A percentile compares a stretch with the other conserved stretches of the same genome.
Evolutionary conservation across 2,888 invertebrate species (phyloP).

Genomic region (Conistra vaccinii): DNA sequence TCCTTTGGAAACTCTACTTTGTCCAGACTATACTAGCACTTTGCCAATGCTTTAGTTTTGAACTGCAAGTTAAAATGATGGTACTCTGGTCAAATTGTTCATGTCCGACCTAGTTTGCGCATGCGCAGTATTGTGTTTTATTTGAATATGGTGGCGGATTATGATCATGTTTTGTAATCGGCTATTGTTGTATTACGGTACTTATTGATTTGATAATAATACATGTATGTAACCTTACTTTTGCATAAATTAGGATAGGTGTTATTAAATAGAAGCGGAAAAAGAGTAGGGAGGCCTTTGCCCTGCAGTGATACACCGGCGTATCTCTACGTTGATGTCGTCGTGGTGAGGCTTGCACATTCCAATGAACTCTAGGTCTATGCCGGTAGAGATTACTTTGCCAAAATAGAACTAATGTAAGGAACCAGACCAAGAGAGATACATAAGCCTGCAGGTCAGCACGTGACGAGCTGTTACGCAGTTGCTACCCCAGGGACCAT

Average conservation of each 20-base stretch:
- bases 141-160: slow-evolving; percentile 13
- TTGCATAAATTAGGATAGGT: neutral
- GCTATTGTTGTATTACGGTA: neutral
- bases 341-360: no score
- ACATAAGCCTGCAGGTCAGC: no score
- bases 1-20: neutral
- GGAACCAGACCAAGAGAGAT: no score
- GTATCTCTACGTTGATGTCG: no score
- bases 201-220: slow-evolving; percentile 39
- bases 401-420: no score
- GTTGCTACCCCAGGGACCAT: no score
- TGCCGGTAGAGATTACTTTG: no score
- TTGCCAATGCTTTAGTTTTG: neutral
- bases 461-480: no score
- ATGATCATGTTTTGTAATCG: slow-evolving; percentile 26
- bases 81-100: slow-evolving; percentile 31
- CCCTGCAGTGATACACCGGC: no score
- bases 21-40: neutral
- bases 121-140: slow-evolving; percentile 16
- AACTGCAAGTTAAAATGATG: slow-evolving; percentile 11
- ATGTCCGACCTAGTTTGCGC: slow-evolving; percentile 43
- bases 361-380: no score
- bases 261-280: slow-evolving; percentile 22
- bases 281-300: no score
- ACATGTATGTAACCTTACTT: slow-evolving; percentile 20